Conservation (phyloP, 2,888 invertebrate species). For the Nemoura dubitans region DNA sequence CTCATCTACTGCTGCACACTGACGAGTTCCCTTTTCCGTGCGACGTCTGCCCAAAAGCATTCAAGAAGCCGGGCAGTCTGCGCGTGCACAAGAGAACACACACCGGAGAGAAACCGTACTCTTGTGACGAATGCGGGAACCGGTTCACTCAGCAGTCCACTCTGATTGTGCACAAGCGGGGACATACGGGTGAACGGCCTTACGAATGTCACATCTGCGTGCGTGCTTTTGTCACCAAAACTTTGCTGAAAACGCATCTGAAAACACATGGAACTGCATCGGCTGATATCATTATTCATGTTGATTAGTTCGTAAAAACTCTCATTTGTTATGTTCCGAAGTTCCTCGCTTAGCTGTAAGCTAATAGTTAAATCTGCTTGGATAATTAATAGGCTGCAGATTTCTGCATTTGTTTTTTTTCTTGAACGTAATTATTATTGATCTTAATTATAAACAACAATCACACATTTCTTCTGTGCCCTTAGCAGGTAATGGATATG, state of each 20-base stretch:
- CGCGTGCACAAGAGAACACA: constrained; percentile 57
- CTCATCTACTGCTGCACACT: constrained; percentile 69
- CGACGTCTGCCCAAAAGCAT: constrained; percentile 61
- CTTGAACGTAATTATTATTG: too few relatives aligned
- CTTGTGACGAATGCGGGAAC: constrained; percentile 59
- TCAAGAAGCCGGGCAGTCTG: constrained; percentile 53
- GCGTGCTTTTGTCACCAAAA: constrained; percentile 63
- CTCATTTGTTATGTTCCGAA: too few relatives aligned
- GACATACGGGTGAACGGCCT: constrained; percentile 62
- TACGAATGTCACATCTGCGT: constrained; percentile 57
- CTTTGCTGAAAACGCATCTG: constrained; percentile 64
- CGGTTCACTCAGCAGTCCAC: constrained; percentile 60
- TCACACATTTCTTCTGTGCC: too few relatives aligned
- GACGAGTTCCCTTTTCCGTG: constrained; percentile 71
- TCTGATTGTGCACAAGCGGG: constrained; percentile 59
- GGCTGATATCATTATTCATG: neutral
- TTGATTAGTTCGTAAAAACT: neutral
- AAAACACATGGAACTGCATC: constrained; percentile 48
- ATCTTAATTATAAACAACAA: too few relatives aligned
- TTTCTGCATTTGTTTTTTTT: too few relatives aligned
- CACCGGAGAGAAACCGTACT: constrained; percentile 55
- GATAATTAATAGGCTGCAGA: too few relatives aligned
- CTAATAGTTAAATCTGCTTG: too few relatives aligned
- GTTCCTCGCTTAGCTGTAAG: too few relatives aligned
- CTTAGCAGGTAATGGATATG: too few relatives aligned